phyloP scores from a whole-genome alignment of 2,113 vertebrate genomes.

The Cynopterus brachyotis region DNA sequence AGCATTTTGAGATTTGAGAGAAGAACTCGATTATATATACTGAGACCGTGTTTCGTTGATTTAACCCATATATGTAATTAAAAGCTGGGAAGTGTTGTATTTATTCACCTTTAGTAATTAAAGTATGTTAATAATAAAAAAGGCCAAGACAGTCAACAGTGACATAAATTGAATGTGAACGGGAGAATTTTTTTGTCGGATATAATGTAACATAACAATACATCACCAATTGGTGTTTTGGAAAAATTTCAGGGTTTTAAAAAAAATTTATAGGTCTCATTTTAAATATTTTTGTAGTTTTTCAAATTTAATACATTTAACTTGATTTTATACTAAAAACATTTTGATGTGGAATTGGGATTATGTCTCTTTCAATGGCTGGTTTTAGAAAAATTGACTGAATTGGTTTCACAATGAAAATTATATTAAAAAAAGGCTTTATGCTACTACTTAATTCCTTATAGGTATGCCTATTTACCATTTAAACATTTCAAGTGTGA shows the following conservation, averaged over 20 bases:
- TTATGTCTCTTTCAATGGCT: background rate
- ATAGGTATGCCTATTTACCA: background rate
- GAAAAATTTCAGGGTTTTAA: background rate
- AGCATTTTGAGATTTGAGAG: background rate
- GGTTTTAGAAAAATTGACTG: background rate
- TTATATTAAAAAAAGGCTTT: background rate
- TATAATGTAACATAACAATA: background rate
- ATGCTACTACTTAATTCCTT: background rate
- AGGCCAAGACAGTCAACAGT: background rate
- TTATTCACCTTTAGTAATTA: background rate
- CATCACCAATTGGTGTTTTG: background rate
- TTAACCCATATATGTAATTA: background rate
- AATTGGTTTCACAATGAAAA: background rate
- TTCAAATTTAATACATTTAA: background rate
- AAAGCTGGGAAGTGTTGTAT: background rate
- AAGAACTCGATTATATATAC: background rate
- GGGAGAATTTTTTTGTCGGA: background rate
- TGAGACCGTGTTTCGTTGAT: rapidly evolving
- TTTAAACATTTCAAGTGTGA: background rate
- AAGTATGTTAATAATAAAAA: background rate
- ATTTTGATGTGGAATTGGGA: background rate
- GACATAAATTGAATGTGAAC: background rate
- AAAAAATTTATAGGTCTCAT: background rate
- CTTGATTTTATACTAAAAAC: background rate
- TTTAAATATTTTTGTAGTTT: slow-evolving; percentile 32